phyloP scores from a whole-genome alignment of 2,113 vertebrate genomes.

The Carassius carassius region DNA sequence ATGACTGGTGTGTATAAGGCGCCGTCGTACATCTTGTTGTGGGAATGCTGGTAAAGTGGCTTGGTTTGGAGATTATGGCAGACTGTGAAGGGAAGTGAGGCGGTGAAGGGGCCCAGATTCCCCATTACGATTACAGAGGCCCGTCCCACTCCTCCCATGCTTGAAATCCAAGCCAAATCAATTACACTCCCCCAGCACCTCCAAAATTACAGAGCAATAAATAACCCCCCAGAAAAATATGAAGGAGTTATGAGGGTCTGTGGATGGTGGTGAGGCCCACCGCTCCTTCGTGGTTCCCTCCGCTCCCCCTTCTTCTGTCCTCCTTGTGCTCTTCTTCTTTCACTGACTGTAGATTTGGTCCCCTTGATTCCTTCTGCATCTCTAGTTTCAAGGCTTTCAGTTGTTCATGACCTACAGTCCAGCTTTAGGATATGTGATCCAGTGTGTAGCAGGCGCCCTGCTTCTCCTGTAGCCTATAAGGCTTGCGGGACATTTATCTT shows the following conservation, averaged over 20 bases:
- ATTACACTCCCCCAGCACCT: constrained; percentile 64
- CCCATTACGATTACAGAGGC: constrained; percentile 23
- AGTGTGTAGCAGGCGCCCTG: constrained; percentile 61
- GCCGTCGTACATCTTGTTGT: constrained; percentile 19
- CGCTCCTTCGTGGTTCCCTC: background rate
- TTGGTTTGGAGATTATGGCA: constrained; percentile 36
- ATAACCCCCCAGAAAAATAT: constrained; percentile 60
- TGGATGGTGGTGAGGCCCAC: constrained; percentile 56
- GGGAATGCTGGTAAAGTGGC: constrained; percentile 48
- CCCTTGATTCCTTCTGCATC: constrained; percentile 33
- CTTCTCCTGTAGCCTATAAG: constrained; percentile 31
- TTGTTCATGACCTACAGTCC: constrained; percentile 55
- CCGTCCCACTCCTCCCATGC: constrained; percentile 41
- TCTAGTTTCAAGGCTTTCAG: constrained; percentile 52
- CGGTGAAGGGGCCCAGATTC: constrained; percentile 42
- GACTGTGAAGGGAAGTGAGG: constrained; percentile 31
- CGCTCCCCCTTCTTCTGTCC: constrained; percentile 33
- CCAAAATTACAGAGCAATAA: constrained; percentile 76
- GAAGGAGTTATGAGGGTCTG: constrained; percentile 62
- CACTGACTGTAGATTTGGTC: constrained; percentile 27
- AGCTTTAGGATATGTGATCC: constrained; percentile 67
- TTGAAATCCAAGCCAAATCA: constrained; percentile 77
- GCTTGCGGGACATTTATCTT: constrained; percentile 44
- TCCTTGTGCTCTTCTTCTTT: background rate
- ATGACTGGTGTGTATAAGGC: background rate